These are phyloP conservation scores for Olivierus martensii DNA, from an alignment of 1,140 invertebrate species.

Conservation along the genomic window DNA sequence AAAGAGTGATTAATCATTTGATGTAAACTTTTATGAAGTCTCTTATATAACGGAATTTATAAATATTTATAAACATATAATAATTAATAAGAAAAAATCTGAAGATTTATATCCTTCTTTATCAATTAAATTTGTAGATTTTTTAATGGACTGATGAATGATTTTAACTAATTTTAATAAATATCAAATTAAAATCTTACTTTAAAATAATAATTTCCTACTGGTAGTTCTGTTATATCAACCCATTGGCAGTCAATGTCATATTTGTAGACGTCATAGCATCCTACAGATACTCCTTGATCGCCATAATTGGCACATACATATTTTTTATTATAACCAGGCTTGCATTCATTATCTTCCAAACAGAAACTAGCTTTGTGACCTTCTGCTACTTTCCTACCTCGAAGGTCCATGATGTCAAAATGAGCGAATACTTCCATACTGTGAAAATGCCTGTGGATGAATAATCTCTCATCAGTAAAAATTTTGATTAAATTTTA, in stretches of 20 bases:
- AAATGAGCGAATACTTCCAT: constrained; percentile 97
- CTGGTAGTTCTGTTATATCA: constrained; percentile 75
- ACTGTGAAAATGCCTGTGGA: constrained; percentile 85
- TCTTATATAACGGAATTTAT: no score
- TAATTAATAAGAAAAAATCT: no score
- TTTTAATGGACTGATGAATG: no score
- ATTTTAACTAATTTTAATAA: no score
- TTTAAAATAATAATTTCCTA: constrained; percentile 74
- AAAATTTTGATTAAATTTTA: not conserved
- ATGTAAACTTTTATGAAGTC: no score
- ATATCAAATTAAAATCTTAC: constrained; percentile 30
- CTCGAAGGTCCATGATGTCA: constrained; percentile 61
- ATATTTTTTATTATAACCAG: constrained; percentile 38
- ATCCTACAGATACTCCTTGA: constrained; percentile 88
- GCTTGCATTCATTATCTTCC: constrained; percentile 80
- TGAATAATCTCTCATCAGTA: not conserved
- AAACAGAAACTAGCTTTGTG: constrained; percentile 95
- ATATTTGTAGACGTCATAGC: constrained; percentile 82
- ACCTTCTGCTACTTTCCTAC: constrained; percentile 72
- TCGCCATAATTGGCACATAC: constrained; percentile 87
- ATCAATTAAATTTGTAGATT: no score
- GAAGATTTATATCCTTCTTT: no score
- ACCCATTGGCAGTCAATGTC: constrained; percentile 97
- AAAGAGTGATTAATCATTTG: no score
- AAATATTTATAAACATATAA: no score